Percentiles rank a stretch among this genome's conserved stretches.
phyloP scores from a whole-genome alignment of 2,888 invertebrate species.

The Coenonympha glycerion region DNA sequence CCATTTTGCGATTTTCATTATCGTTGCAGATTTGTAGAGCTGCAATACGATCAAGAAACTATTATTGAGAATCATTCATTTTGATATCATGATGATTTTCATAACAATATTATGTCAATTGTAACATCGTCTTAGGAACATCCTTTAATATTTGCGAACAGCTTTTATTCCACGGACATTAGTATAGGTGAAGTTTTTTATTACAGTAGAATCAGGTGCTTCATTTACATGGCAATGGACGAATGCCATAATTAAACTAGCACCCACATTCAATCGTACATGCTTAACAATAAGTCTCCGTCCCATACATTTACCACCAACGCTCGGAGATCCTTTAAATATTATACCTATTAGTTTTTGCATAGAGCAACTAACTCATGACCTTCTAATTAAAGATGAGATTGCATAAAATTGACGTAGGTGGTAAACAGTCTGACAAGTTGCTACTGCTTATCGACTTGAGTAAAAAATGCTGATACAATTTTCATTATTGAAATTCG shows the following conservation, averaged over 20 bases:
- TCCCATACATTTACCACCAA: conserved; percentile 3
- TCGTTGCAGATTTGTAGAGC: background rate
- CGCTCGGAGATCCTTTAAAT: background rate
- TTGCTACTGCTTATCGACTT: background rate
- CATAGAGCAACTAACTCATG: background rate
- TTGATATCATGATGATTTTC: too few relatives aligned
- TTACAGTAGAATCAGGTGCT: background rate
- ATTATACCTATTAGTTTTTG: background rate
- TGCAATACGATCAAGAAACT: too few relatives aligned
- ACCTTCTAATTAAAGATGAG: background rate
- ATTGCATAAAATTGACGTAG: too few relatives aligned
- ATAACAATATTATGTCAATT: too few relatives aligned
- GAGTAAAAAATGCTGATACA: too few relatives aligned
- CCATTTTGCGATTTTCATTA: background rate
- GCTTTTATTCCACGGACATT: background rate
- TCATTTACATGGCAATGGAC: background rate
- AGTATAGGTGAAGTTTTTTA: background rate
- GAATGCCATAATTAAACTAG: background rate
- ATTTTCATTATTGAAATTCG: background rate
- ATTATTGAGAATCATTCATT: too few relatives aligned
- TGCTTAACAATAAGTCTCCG: background rate
- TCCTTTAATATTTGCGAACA: background rate
- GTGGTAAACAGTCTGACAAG: background rate
- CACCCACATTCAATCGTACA: background rate
- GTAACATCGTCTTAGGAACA: background rate